phyloP scores from a whole-genome alignment of 2,888 invertebrate species.

The Drosophila tripunctata region DNA sequence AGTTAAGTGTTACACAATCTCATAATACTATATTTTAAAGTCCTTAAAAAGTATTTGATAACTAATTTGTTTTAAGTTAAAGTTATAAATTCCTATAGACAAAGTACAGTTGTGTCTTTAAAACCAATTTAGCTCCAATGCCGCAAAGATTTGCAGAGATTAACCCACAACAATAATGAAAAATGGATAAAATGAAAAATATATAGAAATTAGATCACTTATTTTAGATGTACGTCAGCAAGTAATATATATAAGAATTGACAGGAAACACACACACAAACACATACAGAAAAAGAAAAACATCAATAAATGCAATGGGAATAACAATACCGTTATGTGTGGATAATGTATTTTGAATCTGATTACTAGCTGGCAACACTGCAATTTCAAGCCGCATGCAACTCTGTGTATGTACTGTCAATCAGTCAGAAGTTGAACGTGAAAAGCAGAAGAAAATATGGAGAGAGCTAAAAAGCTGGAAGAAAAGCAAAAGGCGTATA shows the following conservation, averaged over 20 bases:
- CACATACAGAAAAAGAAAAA: constrained; percentile 26
- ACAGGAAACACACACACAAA: constrained; percentile 26
- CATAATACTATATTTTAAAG: neutral
- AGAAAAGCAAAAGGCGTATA: constrained; percentile 27
- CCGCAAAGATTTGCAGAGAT: constrained; percentile 15
- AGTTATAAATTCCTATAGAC: neutral
- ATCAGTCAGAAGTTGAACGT: no score
- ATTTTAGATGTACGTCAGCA: constrained; percentile 76
- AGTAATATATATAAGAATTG: constrained; percentile 73
- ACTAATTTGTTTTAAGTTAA: no score
- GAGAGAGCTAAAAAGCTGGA: constrained; percentile 10
- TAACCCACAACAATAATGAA: constrained; percentile 43
- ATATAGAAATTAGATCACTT: constrained; percentile 59
- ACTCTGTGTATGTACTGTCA: constrained; percentile 44
- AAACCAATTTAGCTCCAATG: neutral
- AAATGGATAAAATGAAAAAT: constrained; percentile 18
- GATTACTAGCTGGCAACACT: constrained; percentile 38
- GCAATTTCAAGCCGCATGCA: neutral
- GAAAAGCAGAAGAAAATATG: neutral
- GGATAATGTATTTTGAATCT: neutral
- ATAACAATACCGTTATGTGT: constrained; percentile 1
- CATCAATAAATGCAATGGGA: constrained; percentile 34
- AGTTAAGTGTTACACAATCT: neutral
- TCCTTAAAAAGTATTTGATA: no score
- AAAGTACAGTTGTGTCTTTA: constrained; percentile 19